phyloP scores from a whole-genome alignment of 2,113 vertebrate genomes.

The Albula glossodonta region DNA sequence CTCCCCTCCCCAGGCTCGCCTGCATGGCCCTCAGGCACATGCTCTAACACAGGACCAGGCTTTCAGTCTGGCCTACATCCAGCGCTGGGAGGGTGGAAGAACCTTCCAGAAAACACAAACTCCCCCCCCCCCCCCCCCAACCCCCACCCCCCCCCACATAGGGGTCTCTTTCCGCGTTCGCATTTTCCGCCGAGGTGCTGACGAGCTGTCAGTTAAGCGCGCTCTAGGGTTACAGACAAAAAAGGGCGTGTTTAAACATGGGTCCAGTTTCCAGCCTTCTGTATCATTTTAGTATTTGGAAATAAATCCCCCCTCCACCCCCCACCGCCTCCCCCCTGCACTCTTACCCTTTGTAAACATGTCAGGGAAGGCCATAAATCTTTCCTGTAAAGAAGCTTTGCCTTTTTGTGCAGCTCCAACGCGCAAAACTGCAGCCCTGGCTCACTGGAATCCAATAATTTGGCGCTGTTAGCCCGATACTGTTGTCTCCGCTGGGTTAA shows the following conservation, averaged over 20 bases:
- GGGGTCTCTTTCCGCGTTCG: background rate
- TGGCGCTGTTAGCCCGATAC: background rate
- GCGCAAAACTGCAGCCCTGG: background rate
- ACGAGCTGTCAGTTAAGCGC: background rate
- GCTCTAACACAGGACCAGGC: slow-evolving; percentile 1
- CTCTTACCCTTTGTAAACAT: background rate
- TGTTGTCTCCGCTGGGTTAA: background rate
- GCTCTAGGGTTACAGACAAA: background rate
- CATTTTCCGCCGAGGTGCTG: background rate
- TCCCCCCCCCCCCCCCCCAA: background rate
- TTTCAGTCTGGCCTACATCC: background rate
- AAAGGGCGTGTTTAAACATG: background rate
- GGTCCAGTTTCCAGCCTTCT: background rate
- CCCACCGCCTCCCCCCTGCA: background rate
- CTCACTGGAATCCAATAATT: background rate
- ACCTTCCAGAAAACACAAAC: background rate
- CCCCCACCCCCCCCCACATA: background rate
- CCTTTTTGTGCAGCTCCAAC: background rate
- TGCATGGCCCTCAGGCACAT: background rate
- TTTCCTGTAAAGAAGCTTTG: background rate
- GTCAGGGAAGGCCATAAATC: slow-evolving; percentile 1
- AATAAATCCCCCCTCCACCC: background rate
- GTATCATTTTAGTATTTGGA: background rate
- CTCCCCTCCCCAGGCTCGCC: background rate
- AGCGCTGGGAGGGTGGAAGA: background rate